Percentiles rank a stretch among this genome's conserved stretches.
Conservation (phyloP, 64 coral and sea anemone genomes). For the Dendrophyllia cribrosa region DNA sequence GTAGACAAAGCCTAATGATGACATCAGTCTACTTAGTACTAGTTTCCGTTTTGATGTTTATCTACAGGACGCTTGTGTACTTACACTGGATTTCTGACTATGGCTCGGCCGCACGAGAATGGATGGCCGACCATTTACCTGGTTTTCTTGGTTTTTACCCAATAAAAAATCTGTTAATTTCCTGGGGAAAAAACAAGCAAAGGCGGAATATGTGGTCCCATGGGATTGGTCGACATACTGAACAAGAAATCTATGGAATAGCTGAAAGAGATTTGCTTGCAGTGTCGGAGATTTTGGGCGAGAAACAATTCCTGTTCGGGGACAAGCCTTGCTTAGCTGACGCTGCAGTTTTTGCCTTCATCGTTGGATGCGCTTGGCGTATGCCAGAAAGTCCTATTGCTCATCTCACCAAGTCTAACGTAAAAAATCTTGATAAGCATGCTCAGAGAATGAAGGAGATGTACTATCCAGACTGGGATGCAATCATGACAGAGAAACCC, state of each 20-base stretch:
- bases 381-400: constrained; percentile 23
- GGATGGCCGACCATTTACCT: not conserved
- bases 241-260: constrained; percentile 48
- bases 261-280: constrained; percentile 53
- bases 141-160: constrained; percentile 1
- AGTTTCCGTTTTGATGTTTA: too few relatives aligned
- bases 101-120: not conserved
- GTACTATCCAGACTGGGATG: constrained; percentile 51
- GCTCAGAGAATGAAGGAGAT: constrained; percentile 47
- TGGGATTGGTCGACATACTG: constrained; percentile 52
- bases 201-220: constrained; percentile 19
- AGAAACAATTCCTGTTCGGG: constrained; percentile 56
- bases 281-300: constrained; percentile 29
- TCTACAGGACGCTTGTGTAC: constrained; percentile 35
- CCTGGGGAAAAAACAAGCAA: not conserved
- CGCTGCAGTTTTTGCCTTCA: constrained; percentile 40
- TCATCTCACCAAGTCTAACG: not conserved
- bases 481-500: not conserved
- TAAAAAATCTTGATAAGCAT: constrained; percentile 21
- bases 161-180: not conserved
- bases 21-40: too few relatives aligned
- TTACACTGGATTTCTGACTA: not conserved
- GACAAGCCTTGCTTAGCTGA: constrained; percentile 64
- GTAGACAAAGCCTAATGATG: too few relatives aligned
- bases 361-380: not conserved